Evolutionary conservation across 2,113 vertebrate species (phyloP).

Genomic region (Gnathonemus echidnorhynchus): DNA sequence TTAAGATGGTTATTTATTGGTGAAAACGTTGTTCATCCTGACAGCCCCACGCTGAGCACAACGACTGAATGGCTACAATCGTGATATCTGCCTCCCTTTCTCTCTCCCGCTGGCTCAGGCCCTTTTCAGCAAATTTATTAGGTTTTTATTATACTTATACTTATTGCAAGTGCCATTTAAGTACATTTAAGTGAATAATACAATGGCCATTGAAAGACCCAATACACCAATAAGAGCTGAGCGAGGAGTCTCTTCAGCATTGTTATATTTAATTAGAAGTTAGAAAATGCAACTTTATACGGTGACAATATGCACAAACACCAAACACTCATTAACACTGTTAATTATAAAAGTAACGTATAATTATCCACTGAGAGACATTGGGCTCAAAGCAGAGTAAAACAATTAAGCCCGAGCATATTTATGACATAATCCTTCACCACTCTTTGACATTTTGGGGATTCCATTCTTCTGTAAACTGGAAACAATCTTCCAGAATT

Average conservation of each 20-base stretch:
- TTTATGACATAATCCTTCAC: background rate
- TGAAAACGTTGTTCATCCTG: background rate
- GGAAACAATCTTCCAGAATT: background rate
- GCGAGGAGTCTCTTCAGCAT: background rate
- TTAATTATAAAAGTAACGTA: background rate
- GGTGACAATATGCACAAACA: background rate
- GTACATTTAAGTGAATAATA: background rate
- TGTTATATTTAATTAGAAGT: conserved; percentile 5
- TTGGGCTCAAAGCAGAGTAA: background rate
- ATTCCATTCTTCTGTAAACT: background rate
- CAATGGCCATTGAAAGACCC: background rate
- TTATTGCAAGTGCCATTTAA: background rate
- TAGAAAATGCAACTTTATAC: background rate
- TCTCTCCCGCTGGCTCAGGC: background rate
- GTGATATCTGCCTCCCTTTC: background rate
- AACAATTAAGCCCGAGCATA: background rate
- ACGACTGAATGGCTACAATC: background rate
- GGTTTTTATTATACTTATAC: background rate
- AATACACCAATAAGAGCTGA: background rate
- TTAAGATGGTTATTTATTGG: conserved; percentile 12
- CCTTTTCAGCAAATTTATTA: background rate
- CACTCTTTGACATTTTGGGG: background rate
- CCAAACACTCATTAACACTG: background rate
- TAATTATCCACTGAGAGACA: background rate
- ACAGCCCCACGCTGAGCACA: background rate